Percentiles rank a stretch among this genome's conserved stretches.
phyloP scores from a whole-genome alignment of 1,140 invertebrate species.

The Argopecten irradians region DNA sequence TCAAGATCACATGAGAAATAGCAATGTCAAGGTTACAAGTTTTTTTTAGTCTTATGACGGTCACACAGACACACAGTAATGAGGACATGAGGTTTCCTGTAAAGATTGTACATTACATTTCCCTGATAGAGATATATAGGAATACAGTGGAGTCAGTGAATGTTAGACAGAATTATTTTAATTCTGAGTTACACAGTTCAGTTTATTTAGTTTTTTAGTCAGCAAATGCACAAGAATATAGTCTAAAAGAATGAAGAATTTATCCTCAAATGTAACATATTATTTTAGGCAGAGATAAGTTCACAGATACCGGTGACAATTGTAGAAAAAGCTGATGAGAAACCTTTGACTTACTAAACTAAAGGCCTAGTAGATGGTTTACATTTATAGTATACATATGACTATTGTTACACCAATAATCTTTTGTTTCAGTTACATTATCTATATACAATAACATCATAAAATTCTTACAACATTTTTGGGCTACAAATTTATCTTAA shows the following conservation, averaged over 20 bases:
- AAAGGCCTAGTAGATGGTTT: neutral
- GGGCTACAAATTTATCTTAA: neutral
- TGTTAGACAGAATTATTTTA: neutral
- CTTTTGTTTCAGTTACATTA: neutral
- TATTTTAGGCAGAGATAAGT: neutral
- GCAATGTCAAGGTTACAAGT: neutral
- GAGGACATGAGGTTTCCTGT: no score
- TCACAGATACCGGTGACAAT: neutral
- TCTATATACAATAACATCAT: neutral
- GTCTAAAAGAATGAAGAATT: neutral
- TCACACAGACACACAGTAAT: neutral
- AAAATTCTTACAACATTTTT: conserved; percentile 1
- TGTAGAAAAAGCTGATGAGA: no score
- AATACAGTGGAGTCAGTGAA: neutral
- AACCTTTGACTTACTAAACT: neutral
- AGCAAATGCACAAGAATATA: neutral
- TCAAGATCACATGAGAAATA: neutral
- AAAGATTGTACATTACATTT: neutral
- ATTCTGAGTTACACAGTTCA: neutral
- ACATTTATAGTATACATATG: neutral
- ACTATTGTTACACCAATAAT: neutral
- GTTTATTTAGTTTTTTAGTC: no score
- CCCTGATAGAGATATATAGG: neutral
- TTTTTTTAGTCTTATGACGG: neutral
- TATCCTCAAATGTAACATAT: neutral